Percentiles rank a stretch among this genome's conserved stretches.
phyloP scores from a whole-genome alignment of 2,113 vertebrate genomes.

The Mesitornis unicolor region DNA sequence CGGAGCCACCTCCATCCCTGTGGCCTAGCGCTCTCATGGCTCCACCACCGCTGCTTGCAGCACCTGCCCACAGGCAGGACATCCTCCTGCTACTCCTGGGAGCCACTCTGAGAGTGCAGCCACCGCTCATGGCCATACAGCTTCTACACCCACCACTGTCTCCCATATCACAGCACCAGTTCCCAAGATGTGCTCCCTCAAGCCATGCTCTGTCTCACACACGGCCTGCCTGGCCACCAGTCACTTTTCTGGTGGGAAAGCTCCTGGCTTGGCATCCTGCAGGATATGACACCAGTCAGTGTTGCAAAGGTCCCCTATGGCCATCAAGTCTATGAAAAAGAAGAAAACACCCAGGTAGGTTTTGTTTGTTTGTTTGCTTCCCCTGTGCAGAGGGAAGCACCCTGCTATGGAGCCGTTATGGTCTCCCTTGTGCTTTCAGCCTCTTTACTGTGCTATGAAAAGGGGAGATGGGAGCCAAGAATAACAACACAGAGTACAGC shows the following conservation, averaged over 20 bases:
- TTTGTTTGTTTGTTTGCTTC: constrained; percentile 11
- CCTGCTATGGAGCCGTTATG: neutral
- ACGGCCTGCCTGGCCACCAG: rapidly evolving
- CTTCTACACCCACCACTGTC: neutral
- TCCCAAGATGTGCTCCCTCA: neutral
- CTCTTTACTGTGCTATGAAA: constrained; percentile 25
- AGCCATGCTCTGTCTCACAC: neutral
- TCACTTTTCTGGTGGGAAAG: neutral
- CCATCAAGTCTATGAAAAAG: neutral
- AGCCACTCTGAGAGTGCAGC: neutral
- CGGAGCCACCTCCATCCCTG: neutral
- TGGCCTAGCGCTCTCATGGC: neutral
- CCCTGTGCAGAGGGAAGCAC: neutral
- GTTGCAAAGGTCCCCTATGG: neutral
- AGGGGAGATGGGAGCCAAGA: constrained; percentile 13
- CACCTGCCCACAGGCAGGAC: neutral
- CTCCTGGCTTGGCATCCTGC: neutral
- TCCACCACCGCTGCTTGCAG: neutral
- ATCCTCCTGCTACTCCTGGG: rapidly evolving
- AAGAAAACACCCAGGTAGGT: neutral
- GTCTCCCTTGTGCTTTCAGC: constrained; percentile 26
- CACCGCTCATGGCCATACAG: neutral
- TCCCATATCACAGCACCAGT: neutral
- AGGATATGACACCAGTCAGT: neutral
- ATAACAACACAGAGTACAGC: constrained; percentile 13